A percentile compares a stretch with the other conserved stretches of the same genome.
Conservation (phyloP, 2,113 vertebrate genomes). For the Oryzias curvinotus region DNA sequence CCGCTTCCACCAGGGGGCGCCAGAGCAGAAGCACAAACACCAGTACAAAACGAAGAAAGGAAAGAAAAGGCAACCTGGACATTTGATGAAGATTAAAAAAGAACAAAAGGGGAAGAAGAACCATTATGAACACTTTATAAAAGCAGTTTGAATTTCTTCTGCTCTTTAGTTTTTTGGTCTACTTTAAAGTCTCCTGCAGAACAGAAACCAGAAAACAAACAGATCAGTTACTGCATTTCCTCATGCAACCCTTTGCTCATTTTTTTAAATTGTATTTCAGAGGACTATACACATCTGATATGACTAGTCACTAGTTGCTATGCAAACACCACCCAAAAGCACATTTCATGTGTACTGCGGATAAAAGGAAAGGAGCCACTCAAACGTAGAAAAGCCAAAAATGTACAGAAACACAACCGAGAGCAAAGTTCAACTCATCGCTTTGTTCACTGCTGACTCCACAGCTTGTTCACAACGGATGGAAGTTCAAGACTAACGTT, state of each 20-base stretch:
- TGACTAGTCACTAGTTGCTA: conserved; percentile 73
- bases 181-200: conserved; percentile 68
- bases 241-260: conserved; percentile 70
- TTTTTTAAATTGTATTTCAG: conserved; percentile 18
- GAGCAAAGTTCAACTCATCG: conserved; percentile 39
- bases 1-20: conserved; percentile 71
- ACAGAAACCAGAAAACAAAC: conserved; percentile 68
- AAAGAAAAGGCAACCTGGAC: conserved; percentile 79
- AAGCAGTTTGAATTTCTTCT: conserved; percentile 64
- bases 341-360: conserved; percentile 69
- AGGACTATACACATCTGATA: conserved; percentile 72
- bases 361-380: conserved; percentile 49
- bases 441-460: conserved; percentile 60
- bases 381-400: conserved; percentile 59
- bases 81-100: conserved; percentile 61
- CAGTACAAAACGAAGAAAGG: conserved; percentile 72
- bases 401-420: conserved; percentile 50
- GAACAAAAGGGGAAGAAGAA: conserved; percentile 45
- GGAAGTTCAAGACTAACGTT: conserved; percentile 45
- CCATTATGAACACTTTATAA: conserved; percentile 68
- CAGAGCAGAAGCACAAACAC: conserved; percentile 75
- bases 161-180: conserved; percentile 78
- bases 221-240: conserved; percentile 77
- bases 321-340: conserved; percentile 71
- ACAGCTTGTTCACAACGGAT: conserved; percentile 52